phyloP scores from a whole-genome alignment of 2,888 invertebrate species.

The Psylliodes chrysocephalus region DNA sequence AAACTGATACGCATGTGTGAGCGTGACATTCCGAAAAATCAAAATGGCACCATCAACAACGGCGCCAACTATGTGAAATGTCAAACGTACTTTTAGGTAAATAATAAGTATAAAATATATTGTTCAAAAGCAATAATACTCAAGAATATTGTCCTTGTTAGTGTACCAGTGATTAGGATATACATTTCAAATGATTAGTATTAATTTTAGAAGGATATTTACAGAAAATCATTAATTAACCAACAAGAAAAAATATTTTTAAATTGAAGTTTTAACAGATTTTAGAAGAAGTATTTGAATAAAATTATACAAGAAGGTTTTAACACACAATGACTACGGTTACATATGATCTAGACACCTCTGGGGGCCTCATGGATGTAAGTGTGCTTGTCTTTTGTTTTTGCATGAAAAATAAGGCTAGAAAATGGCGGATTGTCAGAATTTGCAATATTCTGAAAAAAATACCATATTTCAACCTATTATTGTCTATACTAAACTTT shows the following conservation, averaged over 20 bases:
- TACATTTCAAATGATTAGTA: constrained; percentile 22
- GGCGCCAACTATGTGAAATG: constrained; percentile 45
- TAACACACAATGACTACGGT: constrained; percentile 68
- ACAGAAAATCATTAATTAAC: constrained; percentile 29
- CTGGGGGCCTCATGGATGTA: constrained; percentile 89
- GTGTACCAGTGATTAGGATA: constrained; percentile 28
- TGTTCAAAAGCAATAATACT: constrained; percentile 33
- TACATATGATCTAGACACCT: constrained; percentile 81
- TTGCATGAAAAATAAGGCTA: constrained; percentile 41
- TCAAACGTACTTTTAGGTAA: constrained; percentile 36
- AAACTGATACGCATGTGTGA: background rate
- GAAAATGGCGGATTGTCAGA: constrained; percentile 50
- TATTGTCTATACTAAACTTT: background rate
- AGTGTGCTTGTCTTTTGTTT: constrained; percentile 59
- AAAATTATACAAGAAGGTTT: background rate
- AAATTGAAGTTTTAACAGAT: constrained; percentile 8
- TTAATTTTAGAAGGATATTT: constrained; percentile 30
- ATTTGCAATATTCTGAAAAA: constrained; percentile 18
- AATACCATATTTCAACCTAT: constrained; percentile 7
- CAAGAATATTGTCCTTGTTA: constrained; percentile 27
- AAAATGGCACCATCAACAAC: constrained; percentile 41
- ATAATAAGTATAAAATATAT: constrained; percentile 31
- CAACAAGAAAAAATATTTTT: constrained; percentile 26
- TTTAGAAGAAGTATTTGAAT: constrained; percentile 7
- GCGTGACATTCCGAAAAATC: constrained; percentile 42